Base-by-base conservation (phyloP, 2,888 invertebrate species). In the Trichopria drosophilae region DNA sequence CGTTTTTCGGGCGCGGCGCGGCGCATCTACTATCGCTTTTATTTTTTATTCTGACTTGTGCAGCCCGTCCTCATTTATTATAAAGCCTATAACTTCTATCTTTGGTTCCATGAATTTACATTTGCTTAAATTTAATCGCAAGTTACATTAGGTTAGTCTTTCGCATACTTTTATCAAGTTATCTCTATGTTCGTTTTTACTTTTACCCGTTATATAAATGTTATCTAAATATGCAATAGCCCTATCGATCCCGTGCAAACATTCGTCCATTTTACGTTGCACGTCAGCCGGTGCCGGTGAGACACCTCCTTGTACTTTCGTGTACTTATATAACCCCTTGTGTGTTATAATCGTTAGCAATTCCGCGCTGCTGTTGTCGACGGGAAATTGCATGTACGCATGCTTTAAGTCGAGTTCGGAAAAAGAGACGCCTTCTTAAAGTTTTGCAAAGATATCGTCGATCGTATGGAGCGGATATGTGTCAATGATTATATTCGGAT, bases 181-280 rank as follows among this genome's bases (percentile, higher is more conserved):
- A 10, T 45, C 15, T 10, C 59, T 12, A 36, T 64, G 58, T 28
- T 60, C 56, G 12, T 24, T 19, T 13, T 52, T 37, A 15, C 26
- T 40, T 26, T 42, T 34, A 3, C 51, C 59, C 31, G 50, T 59
- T 6, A 63, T 35, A 15, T 62, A 58, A 16, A 57, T 55, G 32
- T 65, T 63, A 46, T 66, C 65, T 5, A 66, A 24, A 34, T 57
- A 66, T 6, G 50, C 36, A 0, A 55, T 51, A 1, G 53, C 53
- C n/a, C 55, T 53, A 9, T 43, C 23, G 9, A 64, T 53, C 15
- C 58, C 63, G 15, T 20, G 22, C 12, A 67, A 39, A 18, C 66
- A 42, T 18, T 53, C 40, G 20, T 70, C 66, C 61, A 67, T 64
- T 19, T 62, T 59, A 41, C 58, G 49, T 44, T 66, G 64, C 39